Conservation (phyloP, 2,113 vertebrate genomes). For the Bufo gargarizans region DNA sequence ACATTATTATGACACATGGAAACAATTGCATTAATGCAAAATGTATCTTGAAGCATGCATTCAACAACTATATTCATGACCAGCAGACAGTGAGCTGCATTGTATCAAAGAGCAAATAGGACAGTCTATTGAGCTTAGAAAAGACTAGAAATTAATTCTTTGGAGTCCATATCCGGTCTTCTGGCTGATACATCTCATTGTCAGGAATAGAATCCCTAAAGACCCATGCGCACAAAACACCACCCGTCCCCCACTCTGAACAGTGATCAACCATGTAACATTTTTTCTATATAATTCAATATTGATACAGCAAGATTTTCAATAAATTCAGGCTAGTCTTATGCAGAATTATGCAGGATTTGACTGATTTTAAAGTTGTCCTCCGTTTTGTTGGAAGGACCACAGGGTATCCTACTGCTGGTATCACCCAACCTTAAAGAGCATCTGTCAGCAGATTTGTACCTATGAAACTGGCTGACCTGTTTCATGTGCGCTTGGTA, state of each 20-base stretch:
- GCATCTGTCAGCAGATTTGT: too few species aligned
- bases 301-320: neutral
- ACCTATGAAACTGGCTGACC: too few species aligned
- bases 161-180: slow-evolving; percentile 36
- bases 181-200: slow-evolving; percentile 16
- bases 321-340: neutral
- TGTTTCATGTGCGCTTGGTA: too few species aligned
- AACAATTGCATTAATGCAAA: neutral
- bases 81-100: neutral
- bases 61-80: neutral
- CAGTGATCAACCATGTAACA: neutral
- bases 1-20: neutral
- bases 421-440: too few species aligned
- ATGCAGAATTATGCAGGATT: too few species aligned
- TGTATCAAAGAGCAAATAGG: slow-evolving; percentile 19
- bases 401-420: too few species aligned
- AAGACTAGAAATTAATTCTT: neutral
- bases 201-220: neutral
- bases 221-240: neutral
- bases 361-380: too few species aligned
- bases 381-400: too few species aligned
- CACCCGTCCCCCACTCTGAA: neutral
- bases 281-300: neutral
- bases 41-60: neutral
- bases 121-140: neutral